Percentiles rank a stretch among this genome's conserved stretches.
phyloP scores from a whole-genome alignment of 1,140 invertebrate genomes.

The Thalassaphorura encarpata region DNA sequence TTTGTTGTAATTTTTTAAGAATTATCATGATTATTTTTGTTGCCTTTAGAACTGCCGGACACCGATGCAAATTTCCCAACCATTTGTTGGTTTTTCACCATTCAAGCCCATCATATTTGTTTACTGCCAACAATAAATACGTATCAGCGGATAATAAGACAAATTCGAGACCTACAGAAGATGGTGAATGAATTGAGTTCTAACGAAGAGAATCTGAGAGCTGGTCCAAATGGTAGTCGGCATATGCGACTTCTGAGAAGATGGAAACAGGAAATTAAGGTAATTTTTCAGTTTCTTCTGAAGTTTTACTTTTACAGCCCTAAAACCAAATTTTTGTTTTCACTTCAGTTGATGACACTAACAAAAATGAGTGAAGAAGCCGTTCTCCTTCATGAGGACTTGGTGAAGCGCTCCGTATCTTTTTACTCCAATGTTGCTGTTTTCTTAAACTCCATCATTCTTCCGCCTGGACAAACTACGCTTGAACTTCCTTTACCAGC shows the following conservation, averaged over 20 bases:
- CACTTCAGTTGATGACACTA: conserved; percentile 43
- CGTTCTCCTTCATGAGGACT: conserved; percentile 66
- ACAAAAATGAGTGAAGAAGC: conserved; percentile 78
- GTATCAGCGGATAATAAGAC: conserved; percentile 69
- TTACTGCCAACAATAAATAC: conserved; percentile 77
- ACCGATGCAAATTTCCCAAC: conserved; percentile 81
- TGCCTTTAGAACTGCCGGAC: conserved; percentile 27
- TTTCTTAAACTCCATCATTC: conserved; percentile 46
- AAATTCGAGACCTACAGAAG: conserved; percentile 80
- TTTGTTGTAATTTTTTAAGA: background rate
- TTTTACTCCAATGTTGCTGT: conserved; percentile 81
- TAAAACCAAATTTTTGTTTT: conserved; percentile 7
- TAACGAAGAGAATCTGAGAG: conserved; percentile 71
- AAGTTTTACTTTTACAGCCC: conserved; percentile 1
- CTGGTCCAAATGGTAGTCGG: conserved; percentile 56
- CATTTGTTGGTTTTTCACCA: conserved; percentile 91
- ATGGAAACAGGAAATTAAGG: conserved; percentile 68
- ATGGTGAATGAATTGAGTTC: conserved; percentile 69
- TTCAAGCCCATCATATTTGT: conserved; percentile 85
- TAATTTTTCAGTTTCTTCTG: conserved; percentile 29
- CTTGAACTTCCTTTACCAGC: conserved; percentile 45
- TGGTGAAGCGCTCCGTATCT: conserved; percentile 64
- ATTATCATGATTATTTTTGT: conserved; percentile 9
- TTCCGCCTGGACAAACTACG: conserved; percentile 13
- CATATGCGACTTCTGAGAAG: conserved; percentile 74